Percentiles rank a stretch among this genome's conserved stretches.
These are phyloP conservation scores for Gadopsis bispinosus DNA, from an alignment of 2,797 vertebrate genomes.

Conservation along the genomic window DNA sequence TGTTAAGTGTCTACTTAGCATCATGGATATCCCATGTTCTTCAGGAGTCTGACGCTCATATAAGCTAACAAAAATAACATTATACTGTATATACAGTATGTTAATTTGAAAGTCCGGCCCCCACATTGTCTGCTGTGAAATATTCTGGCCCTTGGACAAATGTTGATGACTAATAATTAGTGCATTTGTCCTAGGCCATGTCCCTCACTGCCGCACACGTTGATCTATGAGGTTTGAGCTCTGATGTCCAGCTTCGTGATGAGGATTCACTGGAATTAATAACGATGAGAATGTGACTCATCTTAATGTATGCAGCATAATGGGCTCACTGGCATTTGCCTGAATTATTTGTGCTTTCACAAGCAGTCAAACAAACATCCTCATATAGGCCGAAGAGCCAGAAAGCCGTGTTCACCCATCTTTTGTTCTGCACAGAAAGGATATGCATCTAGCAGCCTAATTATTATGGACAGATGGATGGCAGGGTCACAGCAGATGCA, in stretches of 20 bases:
- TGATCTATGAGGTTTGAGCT: slow-evolving; percentile 10
- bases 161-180: not conserved
- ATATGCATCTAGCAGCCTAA: slow-evolving; percentile 48
- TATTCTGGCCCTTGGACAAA: too few species aligned
- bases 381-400: slow-evolving; percentile 5
- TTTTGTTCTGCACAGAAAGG: slow-evolving; percentile 32
- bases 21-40: too few species aligned
- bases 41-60: too few species aligned
- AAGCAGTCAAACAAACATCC: slow-evolving; percentile 32
- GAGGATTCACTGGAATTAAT: slow-evolving; percentile 35
- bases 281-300: slow-evolving; percentile 29
- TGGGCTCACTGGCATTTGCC: slow-evolving; percentile 47
- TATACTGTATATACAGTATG: too few species aligned
- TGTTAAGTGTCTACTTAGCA: too few species aligned
- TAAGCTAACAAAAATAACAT: too few species aligned
- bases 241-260: slow-evolving; percentile 7
- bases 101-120: too few species aligned
- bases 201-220: not conserved
- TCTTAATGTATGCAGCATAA: slow-evolving; percentile 27
- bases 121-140: too few species aligned
- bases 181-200: not conserved
- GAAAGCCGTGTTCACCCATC: slow-evolving; percentile 23
- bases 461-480: slow-evolving; percentile 61
- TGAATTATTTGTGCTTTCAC: slow-evolving; percentile 47
- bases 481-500: slow-evolving; percentile 61